Evolutionary conservation across 2,113 vertebrate genomes (phyloP), one percentile per base, ranked within the genome.

Genomic region (Triplophysa dalaica): DNA sequence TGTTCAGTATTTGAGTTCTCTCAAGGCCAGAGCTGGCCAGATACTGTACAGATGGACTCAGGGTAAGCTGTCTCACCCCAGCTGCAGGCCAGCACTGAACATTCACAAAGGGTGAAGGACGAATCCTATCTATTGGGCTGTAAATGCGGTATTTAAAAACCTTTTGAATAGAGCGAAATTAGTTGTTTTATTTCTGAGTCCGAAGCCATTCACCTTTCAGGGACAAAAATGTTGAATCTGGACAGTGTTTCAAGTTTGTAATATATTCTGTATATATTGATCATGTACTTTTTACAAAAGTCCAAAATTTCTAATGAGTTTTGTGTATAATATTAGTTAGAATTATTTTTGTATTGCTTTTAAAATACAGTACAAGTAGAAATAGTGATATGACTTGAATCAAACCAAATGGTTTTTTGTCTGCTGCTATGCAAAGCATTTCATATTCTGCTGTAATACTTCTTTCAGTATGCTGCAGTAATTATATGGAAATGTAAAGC

Each of bases 21-120:
- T 12, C 24, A 29, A 58, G 54, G 54, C 54, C 24, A 33, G n/a
- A 63, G 61, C 43, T 65, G 10, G 24, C 2, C 41, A 76, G 43
- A 38, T n/a, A 38, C 74, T 65, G 11, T 38, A 52, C 74, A 29
- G 24, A 65, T 54, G 45, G 26, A 12, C 43, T 75, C 73, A 12
- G 22, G 17, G 19, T 19, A 77, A 61, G 61, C 6, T 11, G 14
- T 62, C 16, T 38, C 56, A 74, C 38, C 56, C 70, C 56, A 19
- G 72, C 75, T 65, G 26, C 45, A 54, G 45, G 75, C n/a, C 74
- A 65, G 45, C 26, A 50, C 38, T 29, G 43, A 16, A 50, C 41
- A 14, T 61, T 17, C 58, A 58, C 8, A 58, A 16, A 58, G 19
- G 54, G 19, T 11, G n/a, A 8, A 21, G n/a, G 70, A 74, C n/a